Evolutionary conservation across 2,113 vertebrate genomes (phyloP), one percentile per base, ranked within the genome.

Genomic region (Melozone crissalis): DNA sequence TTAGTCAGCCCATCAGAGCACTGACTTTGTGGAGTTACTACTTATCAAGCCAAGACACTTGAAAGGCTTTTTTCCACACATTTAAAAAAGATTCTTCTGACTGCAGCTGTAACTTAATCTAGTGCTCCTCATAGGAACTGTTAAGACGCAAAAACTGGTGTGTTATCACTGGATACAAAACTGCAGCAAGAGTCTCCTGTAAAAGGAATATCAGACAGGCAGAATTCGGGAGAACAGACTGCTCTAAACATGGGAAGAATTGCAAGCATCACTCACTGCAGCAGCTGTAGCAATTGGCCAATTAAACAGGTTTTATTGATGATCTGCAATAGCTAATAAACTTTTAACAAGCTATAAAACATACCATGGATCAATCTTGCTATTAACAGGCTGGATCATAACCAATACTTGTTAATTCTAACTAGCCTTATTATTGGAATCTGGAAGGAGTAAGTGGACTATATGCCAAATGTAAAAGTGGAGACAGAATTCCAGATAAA

Each of bases 241-340:
- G 11, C n/a, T 94, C n/a, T 89, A 8, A 46, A 23, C 69, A 47
- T 24, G 47, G 54, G 33, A 69, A 79, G 79, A 93, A 91, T 84
- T 31, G n/a, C 59, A 90, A 90, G 72, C 67, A 66, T 63, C 5
- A 0, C 72, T 88, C 85, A 67, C 49, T 79, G 89, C 81, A 93
- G 62, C 90, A 94, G 92, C 91, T 96, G 94, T 79, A 84, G 94
- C 86, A 97, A 90, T 96, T 95, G 96, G 59, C 58, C 57, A 78
- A 73, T 95, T 96, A 95, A 95, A 78, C 59, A 87, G 52, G 35
- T 94, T 95, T 96, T 96, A 96, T 52, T 94, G 91, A 95, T 93
- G 68, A 89, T 94, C 82, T 94, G 87, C 6, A 14, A 85, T 96
- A 93, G 91, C 89, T 95, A 95, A 97, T 97, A 97, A 97, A 95